These are phyloP conservation scores for Tigriopus japonicus DNA, from an alignment of 1,140 invertebrate species.

Conservation along the genomic window DNA sequence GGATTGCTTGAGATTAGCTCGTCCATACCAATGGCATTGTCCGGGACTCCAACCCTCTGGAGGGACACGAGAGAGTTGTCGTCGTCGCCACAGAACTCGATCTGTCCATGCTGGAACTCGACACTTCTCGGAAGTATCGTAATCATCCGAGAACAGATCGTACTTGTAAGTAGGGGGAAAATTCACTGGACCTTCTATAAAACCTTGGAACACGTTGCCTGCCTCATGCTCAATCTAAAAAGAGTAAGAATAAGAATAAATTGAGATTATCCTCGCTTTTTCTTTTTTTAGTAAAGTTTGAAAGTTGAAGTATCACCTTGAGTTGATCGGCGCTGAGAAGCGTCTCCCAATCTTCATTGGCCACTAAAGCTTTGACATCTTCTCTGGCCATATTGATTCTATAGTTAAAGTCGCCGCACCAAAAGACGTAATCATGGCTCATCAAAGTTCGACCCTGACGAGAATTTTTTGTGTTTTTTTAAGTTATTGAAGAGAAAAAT, in stretches of 20 bases:
- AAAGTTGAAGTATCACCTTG: constrained; percentile 25
- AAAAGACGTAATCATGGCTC: constrained; percentile 95
- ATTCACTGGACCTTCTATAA: constrained; percentile 70
- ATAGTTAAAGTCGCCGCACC: constrained; percentile 99
- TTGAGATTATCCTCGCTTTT: too few relatives aligned
- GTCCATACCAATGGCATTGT: constrained; percentile 67
- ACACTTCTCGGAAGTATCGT: constrained; percentile 96
- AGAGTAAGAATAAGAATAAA: too few relatives aligned
- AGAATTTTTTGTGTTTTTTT: not conserved
- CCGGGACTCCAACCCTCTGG: constrained; percentile 47
- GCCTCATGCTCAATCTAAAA: constrained; percentile 4
- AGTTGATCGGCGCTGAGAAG: constrained; percentile 80
- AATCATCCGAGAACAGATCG: constrained; percentile 95
- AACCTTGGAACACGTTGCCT: constrained; percentile 54
- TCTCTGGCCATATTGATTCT: constrained; percentile 88
- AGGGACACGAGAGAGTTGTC: constrained; percentile 48
- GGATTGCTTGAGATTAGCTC: constrained; percentile 88
- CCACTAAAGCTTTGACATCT: constrained; percentile 68
- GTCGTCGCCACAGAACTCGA: constrained; percentile 57
- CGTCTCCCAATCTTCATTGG: constrained; percentile 49
- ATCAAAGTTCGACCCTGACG: constrained; percentile 36
- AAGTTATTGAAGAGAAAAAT: too few relatives aligned
- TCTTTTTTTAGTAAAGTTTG: too few relatives aligned
- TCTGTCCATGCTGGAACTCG: constrained; percentile 96
- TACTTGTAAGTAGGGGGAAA: constrained; percentile 99